Evolutionary conservation across 2,113 vertebrate genomes (phyloP), one percentile per base, ranked within the genome.

Genomic region (Pedetes capensis): DNA sequence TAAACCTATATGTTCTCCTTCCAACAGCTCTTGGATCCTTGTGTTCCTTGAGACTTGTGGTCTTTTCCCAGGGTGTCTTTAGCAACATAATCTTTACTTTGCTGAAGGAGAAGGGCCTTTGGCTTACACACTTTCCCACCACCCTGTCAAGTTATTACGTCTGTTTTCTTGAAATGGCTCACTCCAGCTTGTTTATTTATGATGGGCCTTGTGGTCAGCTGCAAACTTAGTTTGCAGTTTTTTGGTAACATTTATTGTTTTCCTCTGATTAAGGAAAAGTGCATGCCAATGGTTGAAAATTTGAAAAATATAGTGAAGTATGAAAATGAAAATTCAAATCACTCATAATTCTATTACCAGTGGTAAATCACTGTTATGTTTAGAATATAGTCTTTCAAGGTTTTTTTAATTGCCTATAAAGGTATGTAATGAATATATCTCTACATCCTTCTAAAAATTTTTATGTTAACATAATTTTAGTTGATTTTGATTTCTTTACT

Each of bases 1-100:
- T 96, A 97, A 97, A 97, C 95, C 92, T 97, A 95, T 97, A 97
- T 96, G 88, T 96, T 96, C 96, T 94, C 57, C 82, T 97, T 97
- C 97, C 97, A 97, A 92, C 92, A 91, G 53, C 25, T 87, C 79
- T 96, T 97, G 96, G 97, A 96, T 92, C 79, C 64, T 66, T 55
- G 7, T 34, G 37, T 81, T 86, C 93, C 95, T 87, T 57, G 85
- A 63, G 84, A 78, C 89, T 90, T 95, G 59, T 2, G 18, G 64
- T 96, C 75, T 92, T 92, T 97, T 97, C 97, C 97, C 97, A 95
- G 96, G 92, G 82, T 86, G 92, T 90, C 95, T 96, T 91, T 63
- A 97, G 96, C 87, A 97, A 95, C 86, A 88, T 82, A 91, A 95
- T 93, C 96, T 94, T 93, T 20, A 82, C 89, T 96, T 93, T 97